A percentile compares a stretch with the other conserved stretches of the same genome.
Conservation (phyloP, 2,113 vertebrate genomes). For the Isurus oxyrinchus region DNA sequence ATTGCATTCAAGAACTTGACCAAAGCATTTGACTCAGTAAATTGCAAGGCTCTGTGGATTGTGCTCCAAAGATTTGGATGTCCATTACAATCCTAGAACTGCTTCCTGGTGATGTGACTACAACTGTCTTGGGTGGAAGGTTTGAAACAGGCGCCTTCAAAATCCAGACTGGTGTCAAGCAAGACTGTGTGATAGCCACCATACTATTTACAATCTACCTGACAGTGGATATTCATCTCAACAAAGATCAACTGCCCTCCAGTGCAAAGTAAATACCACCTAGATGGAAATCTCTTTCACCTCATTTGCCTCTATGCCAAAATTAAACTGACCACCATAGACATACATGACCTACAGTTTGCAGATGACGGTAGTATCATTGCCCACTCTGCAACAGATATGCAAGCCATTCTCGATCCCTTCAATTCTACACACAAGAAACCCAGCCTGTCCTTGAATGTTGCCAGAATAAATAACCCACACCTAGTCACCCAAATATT, state of each 20-base stretch:
- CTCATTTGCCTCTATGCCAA: fast-evolving
- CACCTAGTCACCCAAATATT: too few species aligned
- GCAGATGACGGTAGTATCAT: not conserved
- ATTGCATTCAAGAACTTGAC: not conserved
- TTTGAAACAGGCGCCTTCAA: too few species aligned
- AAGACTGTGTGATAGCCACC: too few species aligned
- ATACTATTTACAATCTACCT: too few species aligned
- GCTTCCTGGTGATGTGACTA: too few species aligned
- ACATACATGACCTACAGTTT: not conserved
- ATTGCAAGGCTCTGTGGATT: not conserved
- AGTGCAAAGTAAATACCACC: not conserved
- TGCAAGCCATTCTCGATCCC: not conserved
- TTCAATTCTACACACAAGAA: not conserved
- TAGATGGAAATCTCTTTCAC: not conserved
- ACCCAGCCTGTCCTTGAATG: not conserved
- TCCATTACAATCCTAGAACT: too few species aligned
- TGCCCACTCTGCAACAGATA: not conserved
- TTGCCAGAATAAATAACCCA: not conserved
- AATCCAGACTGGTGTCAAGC: too few species aligned
- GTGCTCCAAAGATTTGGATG: not conserved
- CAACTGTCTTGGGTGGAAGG: too few species aligned
- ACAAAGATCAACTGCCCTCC: not conserved
- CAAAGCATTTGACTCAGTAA: not conserved
- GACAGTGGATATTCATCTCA: too few species aligned
- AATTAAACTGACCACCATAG: not conserved